Percentiles rank a stretch among this genome's conserved stretches.
phyloP scores from a whole-genome alignment of 2,797 vertebrate genomes.

The Notolabrus celidotus region DNA sequence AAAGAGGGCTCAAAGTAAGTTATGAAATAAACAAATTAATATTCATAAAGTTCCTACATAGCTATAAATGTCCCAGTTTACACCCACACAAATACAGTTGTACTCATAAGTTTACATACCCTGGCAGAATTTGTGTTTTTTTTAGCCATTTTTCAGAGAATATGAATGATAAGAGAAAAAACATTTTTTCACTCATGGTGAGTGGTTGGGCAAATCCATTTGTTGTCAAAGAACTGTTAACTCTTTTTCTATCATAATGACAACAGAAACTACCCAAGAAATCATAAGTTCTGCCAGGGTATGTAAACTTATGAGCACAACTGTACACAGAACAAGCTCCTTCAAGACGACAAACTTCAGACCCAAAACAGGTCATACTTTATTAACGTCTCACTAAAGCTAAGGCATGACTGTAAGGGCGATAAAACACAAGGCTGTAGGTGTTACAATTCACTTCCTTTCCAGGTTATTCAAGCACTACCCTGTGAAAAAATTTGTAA shows the following conservation, averaged over 20 bases:
- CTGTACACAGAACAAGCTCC: background rate
- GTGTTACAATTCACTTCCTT: background rate
- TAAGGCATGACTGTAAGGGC: background rate
- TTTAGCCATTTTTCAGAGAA: too few species aligned
- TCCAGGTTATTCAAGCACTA: background rate
- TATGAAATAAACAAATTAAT: conserved; percentile 3
- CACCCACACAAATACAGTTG: conserved; percentile 4
- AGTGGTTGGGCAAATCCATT: too few species aligned
- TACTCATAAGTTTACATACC: too few species aligned
- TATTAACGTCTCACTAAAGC: background rate
- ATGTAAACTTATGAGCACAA: too few species aligned
- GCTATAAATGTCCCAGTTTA: background rate
- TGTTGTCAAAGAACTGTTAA: too few species aligned
- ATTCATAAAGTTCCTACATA: background rate
- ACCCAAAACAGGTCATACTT: background rate
- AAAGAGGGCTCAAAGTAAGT: background rate
- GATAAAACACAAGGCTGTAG: background rate
- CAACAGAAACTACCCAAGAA: too few species aligned
- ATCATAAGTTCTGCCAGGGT: too few species aligned
- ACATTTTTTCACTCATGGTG: too few species aligned
- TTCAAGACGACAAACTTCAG: background rate
- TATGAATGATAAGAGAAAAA: too few species aligned
- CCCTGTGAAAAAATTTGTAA: too few species aligned
- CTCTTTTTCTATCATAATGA: too few species aligned
- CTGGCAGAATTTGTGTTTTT: too few species aligned